phyloP scores from a whole-genome alignment of 1,140 invertebrate species.

The Anastrepha obliqua region DNA sequence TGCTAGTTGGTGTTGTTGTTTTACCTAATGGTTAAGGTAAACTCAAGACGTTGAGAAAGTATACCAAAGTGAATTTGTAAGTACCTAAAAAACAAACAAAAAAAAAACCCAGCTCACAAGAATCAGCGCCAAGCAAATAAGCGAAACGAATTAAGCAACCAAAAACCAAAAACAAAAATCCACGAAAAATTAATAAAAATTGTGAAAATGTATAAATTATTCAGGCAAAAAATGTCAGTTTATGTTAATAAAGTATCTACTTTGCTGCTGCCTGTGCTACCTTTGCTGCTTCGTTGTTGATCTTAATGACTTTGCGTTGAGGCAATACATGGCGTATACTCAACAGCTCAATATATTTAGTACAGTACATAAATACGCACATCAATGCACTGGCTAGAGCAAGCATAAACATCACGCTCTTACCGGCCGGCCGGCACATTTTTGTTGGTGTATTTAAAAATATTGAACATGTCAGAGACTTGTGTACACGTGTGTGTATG shows the following conservation, averaged over 20 bases:
- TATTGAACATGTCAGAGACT: neutral
- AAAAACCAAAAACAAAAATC: neutral
- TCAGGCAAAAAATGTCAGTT: neutral
- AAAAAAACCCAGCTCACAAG: no score
- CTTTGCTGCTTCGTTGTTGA: neutral
- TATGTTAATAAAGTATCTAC: constrained; percentile 5
- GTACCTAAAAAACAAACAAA: neutral
- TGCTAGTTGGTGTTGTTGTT: constrained; percentile 4
- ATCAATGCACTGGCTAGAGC: neutral
- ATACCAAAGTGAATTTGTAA: neutral
- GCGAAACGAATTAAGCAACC: neutral
- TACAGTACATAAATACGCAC: neutral
- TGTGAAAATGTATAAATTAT: constrained; percentile 30
- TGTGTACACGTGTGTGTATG: neutral
- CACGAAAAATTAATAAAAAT: neutral
- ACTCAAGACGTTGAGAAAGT: no score
- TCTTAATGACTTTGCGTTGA: neutral
- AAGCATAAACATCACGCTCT: neutral
- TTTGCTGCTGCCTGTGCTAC: neutral
- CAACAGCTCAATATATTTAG: neutral
- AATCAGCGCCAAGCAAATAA: neutral
- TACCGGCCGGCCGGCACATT: constrained; percentile 28
- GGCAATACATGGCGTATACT: constrained; percentile 16
- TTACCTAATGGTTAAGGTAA: neutral
- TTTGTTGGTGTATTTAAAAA: neutral